phyloP scores from a whole-genome alignment of 2,797 vertebrate genomes.

The Clarias pachynema region DNA sequence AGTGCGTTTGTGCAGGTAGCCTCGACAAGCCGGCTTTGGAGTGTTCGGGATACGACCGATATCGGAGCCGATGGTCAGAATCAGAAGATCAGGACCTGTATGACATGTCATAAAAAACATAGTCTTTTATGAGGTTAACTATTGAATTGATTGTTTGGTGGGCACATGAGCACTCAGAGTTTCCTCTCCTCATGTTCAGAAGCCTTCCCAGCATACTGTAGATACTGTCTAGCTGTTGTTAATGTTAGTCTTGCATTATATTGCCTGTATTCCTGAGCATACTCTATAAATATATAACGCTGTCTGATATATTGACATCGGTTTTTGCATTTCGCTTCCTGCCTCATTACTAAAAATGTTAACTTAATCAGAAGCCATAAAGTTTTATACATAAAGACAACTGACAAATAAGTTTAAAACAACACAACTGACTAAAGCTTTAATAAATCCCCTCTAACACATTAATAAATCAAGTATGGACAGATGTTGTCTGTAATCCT shows the following conservation, averaged over 20 bases:
- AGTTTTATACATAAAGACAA: not conserved
- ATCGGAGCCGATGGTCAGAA: conserved; percentile 86
- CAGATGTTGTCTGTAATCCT: conserved; percentile 14
- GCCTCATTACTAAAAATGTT: not conserved
- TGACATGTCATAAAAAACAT: not conserved
- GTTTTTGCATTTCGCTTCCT: not conserved
- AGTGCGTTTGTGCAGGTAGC: conserved; percentile 88
- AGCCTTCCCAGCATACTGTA: not conserved
- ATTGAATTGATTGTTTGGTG: not conserved
- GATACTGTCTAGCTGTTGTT: not conserved
- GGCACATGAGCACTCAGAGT: not conserved
- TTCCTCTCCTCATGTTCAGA: not conserved
- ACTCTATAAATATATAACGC: not conserved
- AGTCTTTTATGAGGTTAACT: not conserved
- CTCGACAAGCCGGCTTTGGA: conserved; percentile 83
- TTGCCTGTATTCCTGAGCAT: not conserved
- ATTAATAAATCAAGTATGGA: conserved; percentile 1
- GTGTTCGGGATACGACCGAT: conserved; percentile 85
- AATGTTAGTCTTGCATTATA: not conserved
- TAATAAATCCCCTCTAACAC: conserved; percentile 11
- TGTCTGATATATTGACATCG: not conserved
- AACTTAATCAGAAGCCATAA: not conserved
- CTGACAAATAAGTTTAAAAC: not conserved
- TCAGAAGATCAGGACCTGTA: conserved; percentile 84
- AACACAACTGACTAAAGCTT: not conserved